Evolutionary conservation across 2,797 vertebrate species (phyloP).

Genomic region (Furcifer pardalis): DNA sequence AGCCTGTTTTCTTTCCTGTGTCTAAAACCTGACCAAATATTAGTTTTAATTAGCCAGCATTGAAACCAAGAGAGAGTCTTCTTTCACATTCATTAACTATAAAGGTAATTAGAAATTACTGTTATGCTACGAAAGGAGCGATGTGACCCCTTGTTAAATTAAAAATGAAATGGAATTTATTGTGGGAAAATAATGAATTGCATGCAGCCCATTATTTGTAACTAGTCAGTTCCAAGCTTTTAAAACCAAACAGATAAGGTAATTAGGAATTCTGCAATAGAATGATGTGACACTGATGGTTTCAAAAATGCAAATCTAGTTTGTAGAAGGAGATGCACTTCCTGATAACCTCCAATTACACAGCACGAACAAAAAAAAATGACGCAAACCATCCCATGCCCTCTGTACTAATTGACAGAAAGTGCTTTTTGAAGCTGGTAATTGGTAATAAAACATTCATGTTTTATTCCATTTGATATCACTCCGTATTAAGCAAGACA

Average conservation of each 20-base stretch:
- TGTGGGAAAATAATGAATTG: neutral
- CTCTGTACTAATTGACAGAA: constrained; percentile 15
- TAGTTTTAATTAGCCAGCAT: too few relatives aligned
- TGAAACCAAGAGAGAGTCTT: neutral
- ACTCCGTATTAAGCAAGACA: constrained; percentile 17
- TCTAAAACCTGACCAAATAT: too few relatives aligned
- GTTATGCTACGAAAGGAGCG: neutral
- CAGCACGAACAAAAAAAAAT: constrained; percentile 19
- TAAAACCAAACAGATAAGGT: neutral
- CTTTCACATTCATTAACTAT: neutral
- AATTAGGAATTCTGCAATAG: neutral
- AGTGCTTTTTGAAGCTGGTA: constrained; percentile 25
- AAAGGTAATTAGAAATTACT: neutral
- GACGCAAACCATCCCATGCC: neutral
- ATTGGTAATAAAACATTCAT: constrained; percentile 31
- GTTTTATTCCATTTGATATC: constrained; percentile 33
- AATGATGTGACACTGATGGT: neutral
- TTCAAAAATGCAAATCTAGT: neutral
- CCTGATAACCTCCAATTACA: constrained; percentile 45
- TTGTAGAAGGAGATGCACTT: constrained; percentile 15
- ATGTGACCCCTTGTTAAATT: neutral
- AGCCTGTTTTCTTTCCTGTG: too few relatives aligned
- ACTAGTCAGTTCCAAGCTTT: neutral
- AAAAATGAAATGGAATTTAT: neutral
- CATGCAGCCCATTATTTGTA: neutral